phyloP scores from a whole-genome alignment of 2,113 vertebrate genomes.

The Corydoras sp. region DNA sequence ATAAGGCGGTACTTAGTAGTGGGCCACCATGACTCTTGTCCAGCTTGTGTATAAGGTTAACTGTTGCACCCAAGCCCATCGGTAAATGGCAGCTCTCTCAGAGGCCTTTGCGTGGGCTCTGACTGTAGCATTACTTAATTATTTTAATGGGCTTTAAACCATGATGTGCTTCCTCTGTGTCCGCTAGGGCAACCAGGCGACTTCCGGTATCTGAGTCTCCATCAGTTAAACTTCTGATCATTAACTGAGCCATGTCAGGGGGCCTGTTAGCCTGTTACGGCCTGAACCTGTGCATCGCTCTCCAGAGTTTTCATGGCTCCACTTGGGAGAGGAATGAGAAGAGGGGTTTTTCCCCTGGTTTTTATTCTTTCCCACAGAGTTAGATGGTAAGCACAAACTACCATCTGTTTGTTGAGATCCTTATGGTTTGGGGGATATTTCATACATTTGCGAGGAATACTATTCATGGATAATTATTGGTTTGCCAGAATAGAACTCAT shows the following conservation, averaged over 20 bases:
- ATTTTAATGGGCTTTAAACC: slow-evolving; percentile 39
- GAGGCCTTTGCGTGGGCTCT: slow-evolving; percentile 4
- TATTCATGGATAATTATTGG: too few species aligned
- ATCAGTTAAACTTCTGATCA: slow-evolving; percentile 52
- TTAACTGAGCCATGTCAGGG: slow-evolving; percentile 42
- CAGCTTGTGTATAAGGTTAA: neutral
- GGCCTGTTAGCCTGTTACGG: slow-evolving; percentile 41
- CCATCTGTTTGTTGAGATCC: too few species aligned
- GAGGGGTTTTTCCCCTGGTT: slow-evolving; percentile 35
- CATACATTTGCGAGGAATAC: too few species aligned
- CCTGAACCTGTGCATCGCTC: slow-evolving; percentile 17
- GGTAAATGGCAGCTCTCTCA: slow-evolving; percentile 1
- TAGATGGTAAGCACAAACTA: too few species aligned
- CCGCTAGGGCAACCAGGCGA: slow-evolving; percentile 38
- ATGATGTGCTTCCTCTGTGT: slow-evolving; percentile 46
- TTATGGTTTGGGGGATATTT: too few species aligned
- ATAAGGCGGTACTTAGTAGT: neutral
- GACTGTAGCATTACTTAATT: slow-evolving; percentile 27
- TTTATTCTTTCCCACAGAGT: slow-evolving; percentile 34
- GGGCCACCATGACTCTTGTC: neutral
- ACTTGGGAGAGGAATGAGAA: slow-evolving; percentile 15
- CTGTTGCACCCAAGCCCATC: neutral
- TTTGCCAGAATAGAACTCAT: too few species aligned
- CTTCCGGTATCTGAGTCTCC: slow-evolving; percentile 48
- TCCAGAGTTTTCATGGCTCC: slow-evolving; percentile 21